Evolutionary conservation across 1,140 invertebrate genomes (phyloP), one percentile per base, ranked within the genome.

Genomic region (Drosophila sechellia): DNA sequence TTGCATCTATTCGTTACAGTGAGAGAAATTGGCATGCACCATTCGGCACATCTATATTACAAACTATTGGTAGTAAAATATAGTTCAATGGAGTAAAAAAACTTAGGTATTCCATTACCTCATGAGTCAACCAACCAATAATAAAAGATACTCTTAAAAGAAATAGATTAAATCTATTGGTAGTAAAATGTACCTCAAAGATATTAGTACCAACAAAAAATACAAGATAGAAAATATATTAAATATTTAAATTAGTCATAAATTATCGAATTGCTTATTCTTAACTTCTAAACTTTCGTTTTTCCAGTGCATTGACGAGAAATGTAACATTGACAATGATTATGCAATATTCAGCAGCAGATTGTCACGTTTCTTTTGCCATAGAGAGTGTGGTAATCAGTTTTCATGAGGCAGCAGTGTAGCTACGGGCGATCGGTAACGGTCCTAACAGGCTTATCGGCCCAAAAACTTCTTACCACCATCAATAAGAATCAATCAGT

Each of bases 291-390:
- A 22, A 22, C 20, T 22, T 22, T 0, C 3, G 20, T 22, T 61
- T 55, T 45, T 52, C 11, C 25, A 42, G 58, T 54, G 64, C 54
- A 64, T 39, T 65, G 79, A 35, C 55, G 66, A 69, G 63, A 81
- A 69, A 76, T 87, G 72, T 76, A 73, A 37, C 46, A 60, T 13
- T 22, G 22, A 48, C 73, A 73, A 86, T 85, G 79, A 83, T 69
- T 77, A 66, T 66, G 81, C 83, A 87, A 79, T 37, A 76, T 81
- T 71, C 76, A 45, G 42, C 42, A 52, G 46, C 34, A 57, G 45
- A 70, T 85, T 86, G 81, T 86, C 81, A 85, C 81, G 81, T 86
- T 81, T 74, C 57, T 58, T 72, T 78, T 15, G 49, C 10, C 13
- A 3, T 17, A 34, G 25, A 34, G 25, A 34, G 22, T 42, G 57